Evolutionary conservation across 92 coral and sea anemone species (phyloP).

Genomic region (Muricea muricata): DNA sequence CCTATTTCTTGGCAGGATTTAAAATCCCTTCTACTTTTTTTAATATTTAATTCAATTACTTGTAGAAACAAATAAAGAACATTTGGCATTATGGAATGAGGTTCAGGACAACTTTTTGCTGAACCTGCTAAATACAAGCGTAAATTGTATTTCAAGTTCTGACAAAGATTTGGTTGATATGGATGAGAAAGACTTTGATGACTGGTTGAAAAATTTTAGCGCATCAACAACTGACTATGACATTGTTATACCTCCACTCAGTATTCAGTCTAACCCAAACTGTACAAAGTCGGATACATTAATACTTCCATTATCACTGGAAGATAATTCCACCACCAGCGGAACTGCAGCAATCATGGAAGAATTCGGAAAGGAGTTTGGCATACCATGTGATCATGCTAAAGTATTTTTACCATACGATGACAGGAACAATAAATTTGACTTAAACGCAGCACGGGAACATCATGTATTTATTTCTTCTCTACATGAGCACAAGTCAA

Average conservation of each 20-base stretch:
- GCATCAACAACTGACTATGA: slow-evolving; percentile 10
- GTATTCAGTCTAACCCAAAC: slow-evolving; percentile 8
- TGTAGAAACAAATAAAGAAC: slow-evolving; percentile 30
- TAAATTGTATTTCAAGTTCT: slow-evolving; percentile 35
- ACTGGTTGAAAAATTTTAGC: slow-evolving; percentile 27
- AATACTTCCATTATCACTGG: slow-evolving; percentile 66
- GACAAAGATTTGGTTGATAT: slow-evolving; percentile 35
- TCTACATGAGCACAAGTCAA: slow-evolving; percentile 33
- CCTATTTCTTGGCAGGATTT: no score
- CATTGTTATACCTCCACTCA: slow-evolving; percentile 1
- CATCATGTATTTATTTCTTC: slow-evolving; percentile 45
- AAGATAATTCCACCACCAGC: slow-evolving; percentile 51
- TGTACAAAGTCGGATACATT: slow-evolving; percentile 43
- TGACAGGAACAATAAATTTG: slow-evolving; percentile 41
- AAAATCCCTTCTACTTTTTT: no score
- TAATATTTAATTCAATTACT: neutral
- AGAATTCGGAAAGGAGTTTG: slow-evolving; percentile 64
- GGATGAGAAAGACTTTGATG: slow-evolving; percentile 42
- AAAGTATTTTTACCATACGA: slow-evolving; percentile 43
- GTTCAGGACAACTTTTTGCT: slow-evolving; percentile 55
- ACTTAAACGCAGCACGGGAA: slow-evolving; percentile 49
- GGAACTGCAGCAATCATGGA: slow-evolving; percentile 69
- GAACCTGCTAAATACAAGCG: slow-evolving; percentile 43
- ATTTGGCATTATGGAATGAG: slow-evolving; percentile 24
- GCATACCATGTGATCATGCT: slow-evolving; percentile 48